These are phyloP conservation scores for Lepidurus apus DNA, from an alignment of 1,140 invertebrate genomes.

Conservation along the genomic window DNA sequence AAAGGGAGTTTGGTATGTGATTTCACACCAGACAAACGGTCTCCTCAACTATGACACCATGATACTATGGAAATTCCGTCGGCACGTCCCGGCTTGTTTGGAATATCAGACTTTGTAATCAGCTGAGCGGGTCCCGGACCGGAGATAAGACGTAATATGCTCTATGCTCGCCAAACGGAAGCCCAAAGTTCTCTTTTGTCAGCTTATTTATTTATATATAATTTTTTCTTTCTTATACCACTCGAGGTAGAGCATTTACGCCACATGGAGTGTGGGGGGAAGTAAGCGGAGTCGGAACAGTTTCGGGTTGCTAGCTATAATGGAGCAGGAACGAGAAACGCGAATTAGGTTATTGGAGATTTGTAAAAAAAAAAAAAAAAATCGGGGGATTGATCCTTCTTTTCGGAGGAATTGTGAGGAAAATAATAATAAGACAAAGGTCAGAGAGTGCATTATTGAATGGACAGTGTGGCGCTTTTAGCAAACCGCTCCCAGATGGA, in stretches of 20 bases:
- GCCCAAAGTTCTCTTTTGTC: background rate
- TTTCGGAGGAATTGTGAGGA: too few species aligned
- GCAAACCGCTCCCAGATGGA: background rate
- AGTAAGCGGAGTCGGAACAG: background rate
- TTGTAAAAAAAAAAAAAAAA: background rate
- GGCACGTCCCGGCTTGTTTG: background rate
- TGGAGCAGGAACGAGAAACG: background rate
- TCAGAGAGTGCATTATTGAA: background rate
- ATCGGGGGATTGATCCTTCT: too few species aligned
- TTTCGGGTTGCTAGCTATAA: background rate
- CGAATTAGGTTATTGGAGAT: background rate
- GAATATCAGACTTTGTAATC: background rate
- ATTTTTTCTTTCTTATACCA: background rate
- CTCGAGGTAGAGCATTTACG: background rate
- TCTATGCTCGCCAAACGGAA: background rate
- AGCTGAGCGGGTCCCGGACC: constrained; percentile 1
- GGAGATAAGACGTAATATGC: background rate
- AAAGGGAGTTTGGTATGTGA: background rate
- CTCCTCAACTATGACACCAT: background rate
- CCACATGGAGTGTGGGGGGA: background rate
- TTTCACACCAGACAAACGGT: constrained; percentile 18
- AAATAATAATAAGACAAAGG: too few species aligned
- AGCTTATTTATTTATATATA: background rate
- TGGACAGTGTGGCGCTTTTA: background rate
- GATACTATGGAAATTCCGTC: background rate